Percentiles rank a stretch among this genome's conserved stretches.
Evolutionary conservation across 2,888 invertebrate genomes (phyloP).

Genomic region (Ormyrus nitidulus): DNA sequence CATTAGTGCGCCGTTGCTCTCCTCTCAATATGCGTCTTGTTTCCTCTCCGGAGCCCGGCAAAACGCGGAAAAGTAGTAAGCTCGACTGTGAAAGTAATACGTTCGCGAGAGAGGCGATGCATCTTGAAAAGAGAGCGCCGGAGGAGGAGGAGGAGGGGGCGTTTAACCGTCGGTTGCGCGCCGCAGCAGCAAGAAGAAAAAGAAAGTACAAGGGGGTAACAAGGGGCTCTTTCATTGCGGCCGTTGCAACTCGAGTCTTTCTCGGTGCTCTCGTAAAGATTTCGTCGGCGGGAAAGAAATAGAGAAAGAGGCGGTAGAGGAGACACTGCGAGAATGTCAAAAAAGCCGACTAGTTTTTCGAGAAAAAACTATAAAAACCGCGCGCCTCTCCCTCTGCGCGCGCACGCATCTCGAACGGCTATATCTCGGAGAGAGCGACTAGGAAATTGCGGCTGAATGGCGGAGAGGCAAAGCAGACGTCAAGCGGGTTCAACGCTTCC

Average conservation of each 20-base stretch:
- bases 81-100: slow-evolving; percentile 34
- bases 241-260: slow-evolving; percentile 61
- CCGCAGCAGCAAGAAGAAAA: neutral
- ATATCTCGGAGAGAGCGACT: neutral
- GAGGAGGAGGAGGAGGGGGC: neutral
- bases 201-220: slow-evolving; percentile 59
- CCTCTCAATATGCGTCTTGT: slow-evolving; percentile 40
- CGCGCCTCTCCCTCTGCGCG: neutral
- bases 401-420: neutral
- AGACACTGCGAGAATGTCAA: neutral
- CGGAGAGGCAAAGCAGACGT: slow-evolving; percentile 41
- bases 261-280: slow-evolving; percentile 63
- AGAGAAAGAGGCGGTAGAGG: slow-evolving; percentile 11
- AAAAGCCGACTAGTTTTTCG: neutral
- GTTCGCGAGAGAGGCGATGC: slow-evolving; percentile 17
- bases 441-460: neutral
- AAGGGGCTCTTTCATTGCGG: slow-evolving; percentile 70
- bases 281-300: slow-evolving; percentile 59
- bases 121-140: slow-evolving; percentile 11
- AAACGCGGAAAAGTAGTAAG: slow-evolving; percentile 38
- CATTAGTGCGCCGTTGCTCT: slow-evolving; percentile 31
- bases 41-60: slow-evolving; percentile 10
- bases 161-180: slow-evolving; percentile 39
- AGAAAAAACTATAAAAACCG: slow-evolving; percentile 21
- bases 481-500: slow-evolving; percentile 65